Percentiles rank a stretch among this genome's conserved stretches.
phyloP scores from a whole-genome alignment of 2,888 invertebrate species.

The Cynaeus angustus region DNA sequence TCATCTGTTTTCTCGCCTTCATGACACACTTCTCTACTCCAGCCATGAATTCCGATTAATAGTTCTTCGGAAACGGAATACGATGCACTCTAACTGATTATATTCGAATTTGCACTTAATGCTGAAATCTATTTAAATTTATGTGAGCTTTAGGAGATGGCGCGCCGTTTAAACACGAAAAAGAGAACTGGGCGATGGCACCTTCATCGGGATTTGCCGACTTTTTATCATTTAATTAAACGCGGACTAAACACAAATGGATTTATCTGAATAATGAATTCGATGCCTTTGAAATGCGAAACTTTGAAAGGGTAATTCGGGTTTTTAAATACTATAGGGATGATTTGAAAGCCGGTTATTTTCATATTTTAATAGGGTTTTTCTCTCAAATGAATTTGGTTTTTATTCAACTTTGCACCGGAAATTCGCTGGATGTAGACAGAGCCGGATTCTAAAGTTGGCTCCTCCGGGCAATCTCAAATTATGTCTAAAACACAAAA shows the following conservation, averaged over 20 bases:
- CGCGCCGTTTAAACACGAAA: neutral
- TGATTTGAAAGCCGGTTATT: too few species aligned
- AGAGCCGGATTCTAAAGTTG: too few species aligned
- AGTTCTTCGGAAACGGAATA: too few species aligned
- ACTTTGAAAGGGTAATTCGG: neutral
- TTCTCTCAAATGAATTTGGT: too few species aligned
- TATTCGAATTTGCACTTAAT: slow-evolving; percentile 8
- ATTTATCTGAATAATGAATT: slow-evolving; percentile 26
- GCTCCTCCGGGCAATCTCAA: too few species aligned
- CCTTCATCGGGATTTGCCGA: neutral
- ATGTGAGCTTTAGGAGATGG: neutral
- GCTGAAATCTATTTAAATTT: neutral
- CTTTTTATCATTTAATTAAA: slow-evolving; percentile 22
- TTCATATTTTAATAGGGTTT: too few species aligned
- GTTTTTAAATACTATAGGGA: too few species aligned
- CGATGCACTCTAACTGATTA: slow-evolving; percentile 4
- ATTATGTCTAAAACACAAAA: too few species aligned
- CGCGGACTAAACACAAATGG: slow-evolving; percentile 14
- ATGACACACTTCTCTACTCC: neutral
- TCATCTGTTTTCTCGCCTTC: neutral
- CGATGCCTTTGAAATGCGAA: slow-evolving; percentile 12
- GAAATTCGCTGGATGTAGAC: too few species aligned
- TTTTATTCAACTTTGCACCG: too few species aligned
- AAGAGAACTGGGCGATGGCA: neutral
- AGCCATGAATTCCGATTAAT: too few species aligned